phyloP scores from a whole-genome alignment of 2,888 invertebrate species.

The Slavum lentiscoides region DNA sequence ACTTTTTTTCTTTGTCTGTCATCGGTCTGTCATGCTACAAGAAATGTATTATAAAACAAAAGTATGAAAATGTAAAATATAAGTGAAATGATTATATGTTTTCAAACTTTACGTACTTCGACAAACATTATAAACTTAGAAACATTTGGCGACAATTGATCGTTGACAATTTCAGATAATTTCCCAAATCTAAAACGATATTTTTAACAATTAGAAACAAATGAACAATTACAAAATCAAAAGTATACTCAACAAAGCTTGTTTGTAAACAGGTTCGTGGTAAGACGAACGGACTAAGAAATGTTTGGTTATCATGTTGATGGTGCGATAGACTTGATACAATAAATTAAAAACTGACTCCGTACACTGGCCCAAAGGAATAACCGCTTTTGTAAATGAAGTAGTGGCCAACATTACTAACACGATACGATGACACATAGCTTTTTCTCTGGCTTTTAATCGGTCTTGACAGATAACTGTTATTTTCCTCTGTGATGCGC shows the following conservation, averaged over 20 bases:
- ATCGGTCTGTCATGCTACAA: slow-evolving; percentile 52
- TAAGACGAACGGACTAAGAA: slow-evolving; percentile 63
- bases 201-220: slow-evolving; percentile 2
- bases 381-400: slow-evolving; percentile 63
- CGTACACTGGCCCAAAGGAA: slow-evolving; percentile 64
- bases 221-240: neutral
- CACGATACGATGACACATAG: slow-evolving; percentile 52
- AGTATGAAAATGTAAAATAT: too few species aligned
- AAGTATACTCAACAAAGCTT: slow-evolving; percentile 61
- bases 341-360: slow-evolving; percentile 66
- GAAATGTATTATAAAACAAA: too few species aligned
- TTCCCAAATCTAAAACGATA: slow-evolving; percentile 57
- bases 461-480: slow-evolving; percentile 25
- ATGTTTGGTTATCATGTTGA: slow-evolving; percentile 67
- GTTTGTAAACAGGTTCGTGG: slow-evolving; percentile 62
- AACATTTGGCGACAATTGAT: slow-evolving; percentile 57
- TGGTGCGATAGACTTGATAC: slow-evolving; percentile 64
- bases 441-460: slow-evolving; percentile 43
- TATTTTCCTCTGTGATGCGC: slow-evolving; percentile 23
- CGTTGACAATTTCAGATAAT: slow-evolving; percentile 57
- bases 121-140: slow-evolving; percentile 57
- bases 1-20: slow-evolving; percentile 58
- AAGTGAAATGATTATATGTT: too few species aligned
- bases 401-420: slow-evolving; percentile 59
- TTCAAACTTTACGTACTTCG: slow-evolving; percentile 55